Evolutionary conservation across 2,888 invertebrate genomes (phyloP).

Genomic region (Malthinus seriepunctatus): DNA sequence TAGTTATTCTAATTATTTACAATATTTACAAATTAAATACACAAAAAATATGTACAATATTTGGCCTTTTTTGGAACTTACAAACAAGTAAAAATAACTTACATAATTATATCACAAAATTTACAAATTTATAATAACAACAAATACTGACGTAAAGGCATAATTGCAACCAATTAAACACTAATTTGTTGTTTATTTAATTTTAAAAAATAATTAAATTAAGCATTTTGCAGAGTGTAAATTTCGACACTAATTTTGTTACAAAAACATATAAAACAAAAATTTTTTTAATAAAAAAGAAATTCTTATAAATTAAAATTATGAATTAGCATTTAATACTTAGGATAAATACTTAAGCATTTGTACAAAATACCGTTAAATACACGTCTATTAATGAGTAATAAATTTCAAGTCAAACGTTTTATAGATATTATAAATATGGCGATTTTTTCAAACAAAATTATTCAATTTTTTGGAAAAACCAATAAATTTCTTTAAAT

Average conservation of each 20-base stretch:
- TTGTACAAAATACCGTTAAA: conserved; percentile 4
- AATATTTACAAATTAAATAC: conserved; percentile 24
- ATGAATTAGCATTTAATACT: neutral
- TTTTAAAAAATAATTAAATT: too few species aligned
- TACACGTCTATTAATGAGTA: conserved; percentile 3
- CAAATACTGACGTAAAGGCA: neutral
- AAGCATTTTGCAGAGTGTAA: too few species aligned
- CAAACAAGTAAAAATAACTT: conserved; percentile 3
- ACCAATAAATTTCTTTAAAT: too few species aligned
- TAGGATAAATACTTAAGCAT: conserved; percentile 2
- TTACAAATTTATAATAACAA: conserved; percentile 16
- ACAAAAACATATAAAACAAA: too few species aligned
- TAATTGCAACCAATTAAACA: too few species aligned
- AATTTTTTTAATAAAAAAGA: too few species aligned
- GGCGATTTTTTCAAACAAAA: too few species aligned
- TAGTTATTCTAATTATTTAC: conserved; percentile 30
- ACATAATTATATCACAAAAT: conserved; percentile 23
- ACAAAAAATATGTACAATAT: conserved; percentile 26
- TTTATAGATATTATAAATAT: neutral
- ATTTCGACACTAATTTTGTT: too few species aligned
- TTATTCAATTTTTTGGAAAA: too few species aligned
- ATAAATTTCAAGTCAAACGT: neutral
- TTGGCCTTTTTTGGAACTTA: conserved; percentile 28
- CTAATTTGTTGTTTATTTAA: too few species aligned
- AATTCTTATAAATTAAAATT: neutral